A percentile compares a stretch with the other conserved stretches of the same genome.
Evolutionary conservation across 2,113 vertebrate species (phyloP).

Genomic region (Callospermophilus lateralis): DNA sequence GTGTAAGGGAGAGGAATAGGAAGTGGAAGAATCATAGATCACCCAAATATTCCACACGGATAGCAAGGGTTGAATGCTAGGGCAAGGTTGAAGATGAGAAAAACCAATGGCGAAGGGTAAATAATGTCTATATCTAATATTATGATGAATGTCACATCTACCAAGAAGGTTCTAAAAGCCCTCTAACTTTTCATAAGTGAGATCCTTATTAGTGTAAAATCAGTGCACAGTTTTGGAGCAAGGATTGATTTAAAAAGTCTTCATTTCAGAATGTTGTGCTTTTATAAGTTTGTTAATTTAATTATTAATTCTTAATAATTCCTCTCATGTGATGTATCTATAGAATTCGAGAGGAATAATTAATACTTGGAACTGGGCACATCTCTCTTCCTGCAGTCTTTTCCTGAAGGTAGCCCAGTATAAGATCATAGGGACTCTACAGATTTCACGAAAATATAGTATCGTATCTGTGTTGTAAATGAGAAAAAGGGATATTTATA

Average conservation of each 20-base stretch:
- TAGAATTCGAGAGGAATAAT: constrained; percentile 76
- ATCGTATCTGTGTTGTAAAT: neutral
- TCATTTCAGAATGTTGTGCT: constrained; percentile 50
- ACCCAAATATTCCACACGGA: neutral
- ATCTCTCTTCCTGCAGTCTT: constrained; percentile 57
- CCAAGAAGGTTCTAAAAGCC: neutral
- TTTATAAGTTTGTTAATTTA: constrained; percentile 76
- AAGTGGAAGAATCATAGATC: neutral
- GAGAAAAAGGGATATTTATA: constrained; percentile 1
- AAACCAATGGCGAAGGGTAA: neutral
- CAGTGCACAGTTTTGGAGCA: constrained; percentile 72
- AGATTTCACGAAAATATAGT: constrained; percentile 66
- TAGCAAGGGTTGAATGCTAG: neutral
- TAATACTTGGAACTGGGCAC: neutral
- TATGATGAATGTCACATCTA: constrained; percentile 12
- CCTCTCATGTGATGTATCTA: constrained; percentile 70
- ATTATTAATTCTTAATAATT: constrained; percentile 71
- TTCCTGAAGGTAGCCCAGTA: constrained; percentile 48
- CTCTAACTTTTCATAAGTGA: constrained; percentile 73
- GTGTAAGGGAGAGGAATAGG: neutral
- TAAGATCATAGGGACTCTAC: neutral
- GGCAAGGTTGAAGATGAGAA: neutral
- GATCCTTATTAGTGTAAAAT: constrained; percentile 56
- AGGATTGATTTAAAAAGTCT: constrained; percentile 60
- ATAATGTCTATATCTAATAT: neutral